phyloP scores from a whole-genome alignment of 2,888 invertebrate genomes.

The Leptogaster cylindrica region DNA sequence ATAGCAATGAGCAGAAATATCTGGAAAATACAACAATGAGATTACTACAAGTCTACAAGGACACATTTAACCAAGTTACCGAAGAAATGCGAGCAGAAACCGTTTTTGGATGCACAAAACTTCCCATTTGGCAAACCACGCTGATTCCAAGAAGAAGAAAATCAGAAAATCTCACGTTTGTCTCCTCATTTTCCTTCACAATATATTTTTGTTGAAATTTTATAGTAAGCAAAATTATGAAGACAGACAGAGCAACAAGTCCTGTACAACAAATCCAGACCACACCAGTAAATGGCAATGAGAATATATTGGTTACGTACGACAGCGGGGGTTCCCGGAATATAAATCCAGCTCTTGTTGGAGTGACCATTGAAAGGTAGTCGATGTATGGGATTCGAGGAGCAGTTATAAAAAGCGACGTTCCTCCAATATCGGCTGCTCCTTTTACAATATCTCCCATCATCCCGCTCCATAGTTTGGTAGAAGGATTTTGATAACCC shows the following conservation, averaged over 20 bases:
- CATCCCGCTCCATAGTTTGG: constrained; percentile 73
- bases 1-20: constrained; percentile 67
- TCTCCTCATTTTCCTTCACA: background rate
- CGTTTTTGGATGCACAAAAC: constrained; percentile 63
- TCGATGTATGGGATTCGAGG: constrained; percentile 61
- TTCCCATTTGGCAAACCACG: constrained; percentile 68
- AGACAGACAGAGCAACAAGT: constrained; percentile 56
- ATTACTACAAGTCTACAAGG: background rate
- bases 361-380: constrained; percentile 66
- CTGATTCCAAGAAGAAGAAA: constrained; percentile 66
- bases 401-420: constrained; percentile 57
- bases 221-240: constrained; percentile 40
- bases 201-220: background rate
- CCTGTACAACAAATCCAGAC: constrained; percentile 70
- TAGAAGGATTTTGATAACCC: constrained; percentile 66
- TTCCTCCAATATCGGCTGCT: constrained; percentile 68
- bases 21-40: constrained; percentile 53
- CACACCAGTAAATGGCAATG: constrained; percentile 67
- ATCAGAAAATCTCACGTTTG: constrained; percentile 54
- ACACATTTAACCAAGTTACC: constrained; percentile 7
- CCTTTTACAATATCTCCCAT: constrained; percentile 66
- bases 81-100: constrained; percentile 53
- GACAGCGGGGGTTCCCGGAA: constrained; percentile 73
- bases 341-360: constrained; percentile 66
- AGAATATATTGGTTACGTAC: constrained; percentile 70